These are phyloP conservation scores for Anthoptus insignis DNA, from an alignment of 2,888 invertebrate genomes.

Conservation along the genomic window DNA sequence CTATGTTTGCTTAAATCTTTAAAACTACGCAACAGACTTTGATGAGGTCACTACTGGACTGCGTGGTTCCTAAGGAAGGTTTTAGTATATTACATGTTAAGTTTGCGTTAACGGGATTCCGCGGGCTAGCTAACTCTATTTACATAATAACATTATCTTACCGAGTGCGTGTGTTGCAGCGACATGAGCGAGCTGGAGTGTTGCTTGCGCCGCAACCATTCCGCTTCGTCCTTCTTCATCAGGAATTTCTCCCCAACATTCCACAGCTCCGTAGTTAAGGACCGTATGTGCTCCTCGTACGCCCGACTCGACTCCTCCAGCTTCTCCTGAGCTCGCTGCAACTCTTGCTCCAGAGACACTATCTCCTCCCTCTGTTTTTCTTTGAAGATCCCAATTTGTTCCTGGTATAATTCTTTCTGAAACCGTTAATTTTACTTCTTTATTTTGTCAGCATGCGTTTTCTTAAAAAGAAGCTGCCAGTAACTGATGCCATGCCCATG, in stretches of 20 bases:
- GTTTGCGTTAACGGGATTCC: no score
- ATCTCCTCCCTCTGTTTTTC: slow-evolving; percentile 85
- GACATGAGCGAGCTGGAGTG: slow-evolving; percentile 77
- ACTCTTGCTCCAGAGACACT: slow-evolving; percentile 74
- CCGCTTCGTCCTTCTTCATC: slow-evolving; percentile 85
- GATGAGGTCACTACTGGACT: no score
- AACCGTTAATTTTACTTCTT: slow-evolving; percentile 48
- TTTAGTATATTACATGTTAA: no score
- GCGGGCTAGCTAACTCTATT: no score
- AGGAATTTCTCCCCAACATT: slow-evolving; percentile 87
- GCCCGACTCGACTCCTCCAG: slow-evolving; percentile 66
- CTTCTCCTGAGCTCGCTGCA: slow-evolving; percentile 85
- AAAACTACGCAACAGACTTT: no score
- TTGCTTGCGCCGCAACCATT: slow-evolving; percentile 76
- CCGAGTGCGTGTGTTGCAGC: slow-evolving; percentile 77
- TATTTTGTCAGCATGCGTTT: slow-evolving; percentile 35
- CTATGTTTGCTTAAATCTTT: no score
- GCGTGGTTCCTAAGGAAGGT: no score
- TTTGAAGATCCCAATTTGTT: slow-evolving; percentile 85
- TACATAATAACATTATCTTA: no score
- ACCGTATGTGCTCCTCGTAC: slow-evolving; percentile 74
- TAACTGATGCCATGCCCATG: slow-evolving; percentile 47
- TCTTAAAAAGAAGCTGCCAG: background rate
- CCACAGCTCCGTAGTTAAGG: slow-evolving; percentile 87
- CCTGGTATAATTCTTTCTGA: slow-evolving; percentile 88